These are phyloP conservation scores for Micromesistius poutassou DNA, from an alignment of 2,797 vertebrate species.

Conservation along the genomic window DNA sequence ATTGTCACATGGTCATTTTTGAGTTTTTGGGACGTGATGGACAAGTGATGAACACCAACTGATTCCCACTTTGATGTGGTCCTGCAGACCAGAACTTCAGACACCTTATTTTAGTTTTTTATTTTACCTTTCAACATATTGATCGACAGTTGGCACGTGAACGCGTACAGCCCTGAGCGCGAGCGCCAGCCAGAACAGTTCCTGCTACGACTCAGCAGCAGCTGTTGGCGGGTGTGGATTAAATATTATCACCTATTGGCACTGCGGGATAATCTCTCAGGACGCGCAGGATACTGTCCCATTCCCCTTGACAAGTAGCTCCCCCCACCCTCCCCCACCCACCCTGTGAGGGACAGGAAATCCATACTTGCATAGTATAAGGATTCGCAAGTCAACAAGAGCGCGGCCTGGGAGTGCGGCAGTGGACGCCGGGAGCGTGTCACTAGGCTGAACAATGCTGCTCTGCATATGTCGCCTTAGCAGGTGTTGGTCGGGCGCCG, in stretches of 20 bases:
- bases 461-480: too few species aligned
- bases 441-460: background rate
- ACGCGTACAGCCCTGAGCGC: too few species aligned
- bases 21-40: background rate
- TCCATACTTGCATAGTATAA: slow-evolving; percentile 45
- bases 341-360: slow-evolving; percentile 51
- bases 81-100: background rate
- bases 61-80: background rate
- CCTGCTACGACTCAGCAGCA: too few species aligned
- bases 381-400: slow-evolving; percentile 28
- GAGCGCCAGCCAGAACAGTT: too few species aligned
- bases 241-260: background rate
- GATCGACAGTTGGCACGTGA: background rate
- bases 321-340: slow-evolving; percentile 4
- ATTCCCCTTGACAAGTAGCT: background rate
- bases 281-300: background rate
- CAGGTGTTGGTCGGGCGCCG: too few species aligned
- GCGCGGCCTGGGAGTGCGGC: background rate
- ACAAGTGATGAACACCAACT: background rate
- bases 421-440: background rate
- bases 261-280: background rate
- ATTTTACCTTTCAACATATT: background rate
- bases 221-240: background rate
- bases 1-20: too few species aligned
- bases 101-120: background rate